Evolutionary conservation across 2,113 vertebrate species (phyloP).

Genomic region (Bucco capensis): DNA sequence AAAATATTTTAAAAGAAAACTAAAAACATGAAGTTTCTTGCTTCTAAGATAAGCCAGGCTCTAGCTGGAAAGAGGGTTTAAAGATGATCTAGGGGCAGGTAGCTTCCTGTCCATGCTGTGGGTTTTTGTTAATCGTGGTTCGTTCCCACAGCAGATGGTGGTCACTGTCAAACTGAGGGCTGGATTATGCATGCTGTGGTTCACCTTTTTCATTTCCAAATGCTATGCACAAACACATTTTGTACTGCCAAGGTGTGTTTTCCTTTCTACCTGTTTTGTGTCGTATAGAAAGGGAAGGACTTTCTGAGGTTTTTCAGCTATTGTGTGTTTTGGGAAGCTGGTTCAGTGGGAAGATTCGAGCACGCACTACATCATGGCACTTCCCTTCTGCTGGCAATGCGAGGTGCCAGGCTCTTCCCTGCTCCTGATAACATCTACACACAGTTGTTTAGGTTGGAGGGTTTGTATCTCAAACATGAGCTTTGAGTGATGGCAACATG

Average conservation of each 20-base stretch:
- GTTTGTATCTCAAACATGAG: neutral
- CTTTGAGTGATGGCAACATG: neutral
- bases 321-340: rapidly evolving
- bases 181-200: rapidly evolving
- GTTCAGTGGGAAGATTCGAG: neutral
- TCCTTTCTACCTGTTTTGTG: neutral
- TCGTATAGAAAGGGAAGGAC: neutral
- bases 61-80: neutral
- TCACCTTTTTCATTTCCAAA: neutral
- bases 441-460: neutral
- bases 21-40: neutral
- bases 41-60: neutral
- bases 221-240: rapidly evolving
- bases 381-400: neutral
- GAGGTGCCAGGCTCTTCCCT: neutral
- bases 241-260: neutral
- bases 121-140: neutral
- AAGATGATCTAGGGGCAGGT: neutral
- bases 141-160: neutral
- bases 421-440: rapidly evolving
- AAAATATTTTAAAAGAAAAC: neutral
- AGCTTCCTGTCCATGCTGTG: neutral
- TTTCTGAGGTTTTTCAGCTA: neutral
- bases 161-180: rapidly evolving
- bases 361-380: rapidly evolving